Evolutionary conservation across 1,140 invertebrate species (phyloP).

Genomic region (Heliothis virescens): DNA sequence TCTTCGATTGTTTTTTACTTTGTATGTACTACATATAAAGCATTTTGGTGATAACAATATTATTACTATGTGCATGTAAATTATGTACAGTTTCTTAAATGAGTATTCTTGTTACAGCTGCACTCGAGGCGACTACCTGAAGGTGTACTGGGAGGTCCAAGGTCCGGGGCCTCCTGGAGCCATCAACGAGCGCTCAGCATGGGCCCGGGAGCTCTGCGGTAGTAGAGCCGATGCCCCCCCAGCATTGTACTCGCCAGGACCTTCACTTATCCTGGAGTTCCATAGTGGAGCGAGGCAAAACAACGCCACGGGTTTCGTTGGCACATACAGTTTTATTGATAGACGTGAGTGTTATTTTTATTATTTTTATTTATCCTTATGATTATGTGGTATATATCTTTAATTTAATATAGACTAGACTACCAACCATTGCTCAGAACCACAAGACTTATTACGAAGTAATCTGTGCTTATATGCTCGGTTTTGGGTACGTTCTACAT

Average conservation of each 20-base stretch:
- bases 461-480: too few relatives aligned
- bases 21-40: too few relatives aligned
- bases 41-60: too few relatives aligned
- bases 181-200: conserved; percentile 93
- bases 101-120: conserved; percentile 88
- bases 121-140: conserved; percentile 91
- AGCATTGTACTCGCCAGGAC: conserved; percentile 93
- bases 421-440: too few relatives aligned
- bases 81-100: too few relatives aligned
- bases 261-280: conserved; percentile 93
- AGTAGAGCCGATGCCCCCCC: conserved; percentile 90
- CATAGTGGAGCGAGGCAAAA: conserved; percentile 87
- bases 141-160: conserved; percentile 89
- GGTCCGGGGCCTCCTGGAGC: conserved; percentile 87
- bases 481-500: too few relatives aligned
- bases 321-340: conserved; percentile 93
- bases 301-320: conserved; percentile 92
- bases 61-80: too few relatives aligned
- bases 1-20: too few relatives aligned
- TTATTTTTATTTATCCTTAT: conserved; percentile 3
- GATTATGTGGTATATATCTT: too few relatives aligned
- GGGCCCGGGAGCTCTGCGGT: conserved; percentile 92
- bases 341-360: conserved; percentile 92
- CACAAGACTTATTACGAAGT: too few relatives aligned
- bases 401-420: too few relatives aligned